Evolutionary conservation across 2,797 vertebrate genomes (phyloP).

Genomic region (Falco rusticolus): DNA sequence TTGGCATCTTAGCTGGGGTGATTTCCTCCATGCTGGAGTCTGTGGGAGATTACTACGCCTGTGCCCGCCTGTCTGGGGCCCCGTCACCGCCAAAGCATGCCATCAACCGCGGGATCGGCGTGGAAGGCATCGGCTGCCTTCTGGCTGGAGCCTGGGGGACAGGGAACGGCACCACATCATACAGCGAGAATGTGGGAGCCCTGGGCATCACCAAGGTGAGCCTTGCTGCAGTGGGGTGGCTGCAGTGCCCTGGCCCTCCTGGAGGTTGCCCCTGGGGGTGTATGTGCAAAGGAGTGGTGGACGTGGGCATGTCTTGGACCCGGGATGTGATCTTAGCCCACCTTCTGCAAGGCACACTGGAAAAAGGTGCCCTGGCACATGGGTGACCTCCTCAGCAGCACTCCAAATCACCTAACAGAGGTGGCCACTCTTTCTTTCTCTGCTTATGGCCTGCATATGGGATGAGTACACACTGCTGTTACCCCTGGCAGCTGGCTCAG

Average conservation of each 20-base stretch:
- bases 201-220: conserved; percentile 95
- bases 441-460: background rate
- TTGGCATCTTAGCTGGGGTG: conserved; percentile 93
- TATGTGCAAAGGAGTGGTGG: background rate
- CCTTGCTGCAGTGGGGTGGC: accelerated
- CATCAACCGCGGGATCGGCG: conserved; percentile 91
- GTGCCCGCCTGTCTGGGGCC: conserved; percentile 90
- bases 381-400: background rate
- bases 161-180: conserved; percentile 94
- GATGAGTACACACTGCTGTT: background rate
- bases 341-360: accelerated
- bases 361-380: background rate
- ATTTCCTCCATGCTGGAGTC: conserved; percentile 98
- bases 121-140: conserved; percentile 94
- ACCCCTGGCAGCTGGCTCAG: background rate
- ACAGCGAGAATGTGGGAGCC: conserved; percentile 94
- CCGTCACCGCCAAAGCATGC: conserved; percentile 92
- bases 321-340: background rate
- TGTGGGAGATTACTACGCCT: conserved; percentile 94
- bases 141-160: conserved; percentile 95
- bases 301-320: background rate
- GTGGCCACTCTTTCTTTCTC: background rate
- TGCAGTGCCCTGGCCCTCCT: background rate
- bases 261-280: accelerated
- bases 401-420: accelerated